Evolutionary conservation across 2,888 invertebrate species (phyloP).

Genomic region (Dynastes grantii): DNA sequence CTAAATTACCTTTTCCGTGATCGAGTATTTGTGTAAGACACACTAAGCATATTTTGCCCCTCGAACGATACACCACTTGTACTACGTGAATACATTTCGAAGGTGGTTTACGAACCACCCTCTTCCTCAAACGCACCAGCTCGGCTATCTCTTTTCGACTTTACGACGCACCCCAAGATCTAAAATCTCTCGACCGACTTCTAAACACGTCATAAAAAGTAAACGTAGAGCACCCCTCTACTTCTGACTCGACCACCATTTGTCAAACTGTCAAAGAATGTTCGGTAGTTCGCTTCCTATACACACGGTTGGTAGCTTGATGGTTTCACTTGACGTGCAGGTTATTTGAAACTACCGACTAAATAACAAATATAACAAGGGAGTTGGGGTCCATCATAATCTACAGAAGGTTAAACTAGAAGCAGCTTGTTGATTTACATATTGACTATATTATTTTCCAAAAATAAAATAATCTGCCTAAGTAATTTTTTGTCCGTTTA

Average conservation of each 20-base stretch:
- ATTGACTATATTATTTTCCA: no score
- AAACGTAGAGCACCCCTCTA: conserved; percentile 55
- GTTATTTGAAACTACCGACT: conserved; percentile 1
- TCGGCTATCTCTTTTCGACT: conserved; percentile 39
- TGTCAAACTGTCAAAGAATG: conserved; percentile 58
- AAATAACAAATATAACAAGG: background rate
- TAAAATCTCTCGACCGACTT: conserved; percentile 55
- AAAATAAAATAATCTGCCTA: no score
- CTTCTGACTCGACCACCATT: conserved; percentile 56
- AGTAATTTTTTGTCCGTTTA: no score
- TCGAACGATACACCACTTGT: background rate
- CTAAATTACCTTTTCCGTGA: no score
- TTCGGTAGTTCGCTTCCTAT: conserved; percentile 38
- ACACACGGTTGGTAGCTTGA: background rate
- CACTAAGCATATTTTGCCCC: background rate
- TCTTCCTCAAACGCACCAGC: conserved; percentile 29
- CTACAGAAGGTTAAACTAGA: no score
- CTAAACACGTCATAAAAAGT: conserved; percentile 60
- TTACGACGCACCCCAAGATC: conserved; percentile 31
- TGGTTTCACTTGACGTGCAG: conserved; percentile 27
- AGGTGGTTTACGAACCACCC: conserved; percentile 48
- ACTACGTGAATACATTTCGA: background rate
- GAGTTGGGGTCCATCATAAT: no score
- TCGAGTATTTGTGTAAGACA: no score
- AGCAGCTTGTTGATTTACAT: no score